A percentile compares a stretch with the other conserved stretches of the same genome.
Conservation (phyloP, 2,113 vertebrate species). For the Pterocles orientalis region DNA sequence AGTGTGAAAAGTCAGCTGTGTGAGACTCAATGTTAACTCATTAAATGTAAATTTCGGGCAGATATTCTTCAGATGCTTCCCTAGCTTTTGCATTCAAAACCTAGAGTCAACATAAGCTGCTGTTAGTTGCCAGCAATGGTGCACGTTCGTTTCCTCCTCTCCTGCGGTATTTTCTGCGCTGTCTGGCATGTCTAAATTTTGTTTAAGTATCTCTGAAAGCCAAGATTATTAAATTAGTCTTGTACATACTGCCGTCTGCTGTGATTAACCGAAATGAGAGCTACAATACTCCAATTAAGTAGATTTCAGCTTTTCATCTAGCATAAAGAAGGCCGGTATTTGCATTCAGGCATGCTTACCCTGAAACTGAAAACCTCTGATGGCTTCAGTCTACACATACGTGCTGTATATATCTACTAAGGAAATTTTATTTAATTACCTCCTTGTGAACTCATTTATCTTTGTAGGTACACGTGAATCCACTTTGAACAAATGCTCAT, state of each 20-base stretch:
- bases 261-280: background rate
- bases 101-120: background rate
- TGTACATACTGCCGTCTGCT: background rate
- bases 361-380: background rate
- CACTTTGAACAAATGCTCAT: background rate
- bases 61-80: background rate
- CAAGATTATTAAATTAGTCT: background rate
- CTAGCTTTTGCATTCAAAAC: background rate
- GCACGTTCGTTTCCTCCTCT: background rate
- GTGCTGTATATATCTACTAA: background rate
- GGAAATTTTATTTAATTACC: background rate
- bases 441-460: background rate
- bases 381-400: background rate
- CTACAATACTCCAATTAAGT: background rate
- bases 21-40: background rate
- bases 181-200: background rate
- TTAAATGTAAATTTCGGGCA: background rate
- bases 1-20: background rate
- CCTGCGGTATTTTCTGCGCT: background rate
- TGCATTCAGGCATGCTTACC: background rate
- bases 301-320: background rate
- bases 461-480: background rate
- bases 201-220: background rate
- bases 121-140: background rate
- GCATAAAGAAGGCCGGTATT: background rate